Evolutionary conservation across 2,797 vertebrate species (phyloP).

Genomic region (Sebastes jordani): DNA sequence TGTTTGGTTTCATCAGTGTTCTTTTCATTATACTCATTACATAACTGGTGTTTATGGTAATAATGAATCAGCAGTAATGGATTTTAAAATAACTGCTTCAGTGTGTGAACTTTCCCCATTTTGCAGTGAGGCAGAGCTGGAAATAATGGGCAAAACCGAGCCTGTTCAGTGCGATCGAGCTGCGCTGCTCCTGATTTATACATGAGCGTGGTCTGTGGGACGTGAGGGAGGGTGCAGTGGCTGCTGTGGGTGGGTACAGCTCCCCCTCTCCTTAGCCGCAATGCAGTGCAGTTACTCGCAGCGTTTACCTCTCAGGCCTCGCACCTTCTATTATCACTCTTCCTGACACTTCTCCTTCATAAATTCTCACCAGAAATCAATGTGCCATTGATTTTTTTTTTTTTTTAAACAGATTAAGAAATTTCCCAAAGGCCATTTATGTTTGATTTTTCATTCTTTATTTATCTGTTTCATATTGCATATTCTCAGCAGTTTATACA

Average conservation of each 20-base stretch:
- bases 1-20: not conserved
- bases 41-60: not conserved
- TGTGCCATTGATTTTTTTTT: not conserved
- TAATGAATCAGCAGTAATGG: not conserved
- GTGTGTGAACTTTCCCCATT: not conserved
- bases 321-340: not conserved
- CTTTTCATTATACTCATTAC: not conserved
- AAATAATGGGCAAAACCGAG: not conserved
- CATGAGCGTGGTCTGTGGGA: conserved; percentile 42
- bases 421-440: not conserved
- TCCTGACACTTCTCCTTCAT: not conserved
- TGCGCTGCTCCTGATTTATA: conserved; percentile 61
- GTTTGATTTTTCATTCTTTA: conserved; percentile 64
- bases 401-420: conserved; percentile 14
- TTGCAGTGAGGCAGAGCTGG: not conserved
- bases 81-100: not conserved
- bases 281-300: conserved; percentile 71
- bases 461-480: conserved; percentile 77
- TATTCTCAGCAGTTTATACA: conserved; percentile 79
- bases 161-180: not conserved
- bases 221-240: conserved; percentile 33
- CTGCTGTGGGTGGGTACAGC: conserved; percentile 49
- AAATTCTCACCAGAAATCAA: not conserved
- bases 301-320: conserved; percentile 40
- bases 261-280: conserved; percentile 65